These are phyloP conservation scores for Terrapene triunguis DNA, from an alignment of 2,113 vertebrate species.

Conservation along the genomic window DNA sequence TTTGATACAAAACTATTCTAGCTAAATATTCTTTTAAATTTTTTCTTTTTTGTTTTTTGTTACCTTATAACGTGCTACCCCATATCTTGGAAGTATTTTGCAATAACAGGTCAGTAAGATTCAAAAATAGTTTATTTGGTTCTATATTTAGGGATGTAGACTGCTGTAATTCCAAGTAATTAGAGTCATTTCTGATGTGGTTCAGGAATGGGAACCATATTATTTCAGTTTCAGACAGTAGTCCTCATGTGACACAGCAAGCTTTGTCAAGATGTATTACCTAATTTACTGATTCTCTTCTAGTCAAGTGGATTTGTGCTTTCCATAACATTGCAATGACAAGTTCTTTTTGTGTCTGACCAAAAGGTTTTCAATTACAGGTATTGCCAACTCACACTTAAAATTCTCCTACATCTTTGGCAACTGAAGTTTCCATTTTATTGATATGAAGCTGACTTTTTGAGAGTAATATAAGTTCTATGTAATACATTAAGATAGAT, in stretches of 20 bases:
- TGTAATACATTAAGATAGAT: slow-evolving; percentile 72
- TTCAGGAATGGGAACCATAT: background rate
- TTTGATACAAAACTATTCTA: background rate
- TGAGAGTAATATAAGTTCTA: slow-evolving; percentile 60
- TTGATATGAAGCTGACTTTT: slow-evolving; percentile 66
- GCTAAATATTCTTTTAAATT: background rate
- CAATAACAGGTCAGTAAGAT: background rate
- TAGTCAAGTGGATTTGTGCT: background rate
- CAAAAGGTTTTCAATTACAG: slow-evolving; percentile 23
- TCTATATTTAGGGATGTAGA: background rate
- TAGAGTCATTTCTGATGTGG: fast-evolving
- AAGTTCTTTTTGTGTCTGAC: background rate
- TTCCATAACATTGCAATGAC: background rate
- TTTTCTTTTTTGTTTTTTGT: background rate
- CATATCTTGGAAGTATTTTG: background rate
- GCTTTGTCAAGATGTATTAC: background rate
- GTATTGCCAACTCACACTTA: background rate
- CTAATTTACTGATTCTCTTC: background rate
- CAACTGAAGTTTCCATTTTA: slow-evolving; percentile 50
- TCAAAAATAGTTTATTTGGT: background rate
- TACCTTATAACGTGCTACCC: background rate
- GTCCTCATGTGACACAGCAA: fast-evolving
- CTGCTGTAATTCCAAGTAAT: background rate
- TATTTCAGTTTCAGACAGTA: background rate
- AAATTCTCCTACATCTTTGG: slow-evolving; percentile 60